Evolutionary conservation across 2,888 invertebrate genomes (phyloP).

Genomic region (Folsomia manolachei): DNA sequence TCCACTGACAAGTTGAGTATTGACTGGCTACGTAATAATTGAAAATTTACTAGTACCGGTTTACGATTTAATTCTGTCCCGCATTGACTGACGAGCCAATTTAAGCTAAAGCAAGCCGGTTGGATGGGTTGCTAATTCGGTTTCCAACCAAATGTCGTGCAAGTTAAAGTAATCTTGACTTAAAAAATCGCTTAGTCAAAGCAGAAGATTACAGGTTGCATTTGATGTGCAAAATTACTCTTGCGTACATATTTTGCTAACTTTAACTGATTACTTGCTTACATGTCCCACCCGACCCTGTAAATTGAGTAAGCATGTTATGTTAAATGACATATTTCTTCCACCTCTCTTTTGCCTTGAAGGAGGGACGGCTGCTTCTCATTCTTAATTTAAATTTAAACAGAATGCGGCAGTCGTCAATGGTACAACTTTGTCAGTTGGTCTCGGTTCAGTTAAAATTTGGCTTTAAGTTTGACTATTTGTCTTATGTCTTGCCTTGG

Average conservation of each 20-base stretch:
- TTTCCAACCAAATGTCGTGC: no score
- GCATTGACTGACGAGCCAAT: not conserved
- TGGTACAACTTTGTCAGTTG: not conserved
- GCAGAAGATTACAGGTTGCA: not conserved
- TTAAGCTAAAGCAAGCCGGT: no score
- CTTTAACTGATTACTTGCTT: no score
- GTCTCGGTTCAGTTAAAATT: slow-evolving; percentile 8
- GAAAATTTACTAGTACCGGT: not conserved
- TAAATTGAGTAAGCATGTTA: not conserved
- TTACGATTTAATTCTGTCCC: not conserved
- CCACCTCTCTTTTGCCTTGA: no score
- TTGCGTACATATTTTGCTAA: not conserved
- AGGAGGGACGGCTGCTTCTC: not conserved
- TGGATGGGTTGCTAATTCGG: no score
- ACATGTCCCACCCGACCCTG: not conserved
- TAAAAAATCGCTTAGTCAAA: no score
- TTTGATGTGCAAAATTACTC: not conserved
- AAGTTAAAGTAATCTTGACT: no score
- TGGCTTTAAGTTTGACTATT: slow-evolving; percentile 4
- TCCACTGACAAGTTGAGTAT: not conserved
- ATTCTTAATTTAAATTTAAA: slow-evolving; percentile 8
- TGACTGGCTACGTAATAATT: not conserved
- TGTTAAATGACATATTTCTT: not conserved
- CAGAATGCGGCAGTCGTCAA: slow-evolving; percentile 10
- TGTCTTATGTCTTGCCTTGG: no score